Evolutionary conservation across 2,888 invertebrate genomes (phyloP).

Genomic region (Eilema depressum): DNA sequence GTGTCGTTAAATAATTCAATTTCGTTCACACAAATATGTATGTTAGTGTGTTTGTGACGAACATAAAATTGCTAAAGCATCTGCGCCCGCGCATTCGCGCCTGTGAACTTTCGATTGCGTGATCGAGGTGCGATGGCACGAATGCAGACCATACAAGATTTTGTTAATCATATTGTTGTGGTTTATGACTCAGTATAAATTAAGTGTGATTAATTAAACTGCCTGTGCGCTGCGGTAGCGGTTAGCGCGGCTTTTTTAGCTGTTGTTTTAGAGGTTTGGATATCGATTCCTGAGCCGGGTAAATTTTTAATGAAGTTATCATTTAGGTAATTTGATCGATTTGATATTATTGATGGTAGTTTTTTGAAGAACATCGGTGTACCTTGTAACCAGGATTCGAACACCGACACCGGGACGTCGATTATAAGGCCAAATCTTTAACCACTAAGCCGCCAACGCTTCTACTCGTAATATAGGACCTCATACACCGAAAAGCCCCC

Average conservation of each 20-base stretch:
- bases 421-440: no score
- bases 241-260: not conserved
- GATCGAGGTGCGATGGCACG: slow-evolving; percentile 3
- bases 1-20: slow-evolving; percentile 77
- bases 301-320: no score
- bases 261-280: not conserved
- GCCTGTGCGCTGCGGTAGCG: not conserved
- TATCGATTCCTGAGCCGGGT: not conserved
- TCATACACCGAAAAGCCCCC: no score
- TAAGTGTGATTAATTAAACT: slow-evolving; percentile 10
- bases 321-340: no score
- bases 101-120: slow-evolving; percentile 18
- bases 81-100: slow-evolving; percentile 29
- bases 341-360: not conserved
- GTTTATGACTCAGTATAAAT: slow-evolving; percentile 15
- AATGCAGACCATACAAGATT: slow-evolving; percentile 11
- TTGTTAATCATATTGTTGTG: slow-evolving; percentile 12
- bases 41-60: slow-evolving; percentile 43
- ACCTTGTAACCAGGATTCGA: no score
- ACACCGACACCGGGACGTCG: no score
- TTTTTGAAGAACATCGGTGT: no score
- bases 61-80: slow-evolving; percentile 40
- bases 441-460: no score
- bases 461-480: no score
- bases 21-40: slow-evolving; percentile 55